These are phyloP conservation scores for Ursus arctos DNA, from an alignment of 2,113 vertebrate genomes.

Conservation along the genomic window DNA sequence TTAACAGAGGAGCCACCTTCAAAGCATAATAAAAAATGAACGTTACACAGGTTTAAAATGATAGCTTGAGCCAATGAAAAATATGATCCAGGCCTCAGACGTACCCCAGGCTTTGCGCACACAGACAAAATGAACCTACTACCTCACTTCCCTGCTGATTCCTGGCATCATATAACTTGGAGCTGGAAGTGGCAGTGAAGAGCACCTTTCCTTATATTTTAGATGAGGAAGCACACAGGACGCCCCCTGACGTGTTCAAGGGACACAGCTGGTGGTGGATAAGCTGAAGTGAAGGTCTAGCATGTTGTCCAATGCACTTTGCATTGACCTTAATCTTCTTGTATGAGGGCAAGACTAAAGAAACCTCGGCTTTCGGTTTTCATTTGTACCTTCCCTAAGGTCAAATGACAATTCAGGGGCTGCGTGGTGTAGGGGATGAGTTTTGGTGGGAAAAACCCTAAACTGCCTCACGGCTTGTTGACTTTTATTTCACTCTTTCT, in stretches of 20 bases:
- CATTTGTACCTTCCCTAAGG: background rate
- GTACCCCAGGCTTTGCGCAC: background rate
- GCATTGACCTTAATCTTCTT: background rate
- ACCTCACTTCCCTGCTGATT: background rate
- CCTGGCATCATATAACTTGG: background rate
- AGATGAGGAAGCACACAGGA: background rate
- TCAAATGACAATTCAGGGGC: background rate
- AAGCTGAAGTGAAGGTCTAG: background rate
- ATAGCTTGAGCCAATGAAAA: background rate
- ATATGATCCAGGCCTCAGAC: background rate
- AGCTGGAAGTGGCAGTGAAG: background rate
- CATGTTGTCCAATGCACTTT: background rate
- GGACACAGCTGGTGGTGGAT: background rate
- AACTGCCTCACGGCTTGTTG: background rate
- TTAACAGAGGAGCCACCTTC: conserved; percentile 15
- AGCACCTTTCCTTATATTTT: background rate
- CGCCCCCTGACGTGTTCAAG: background rate
- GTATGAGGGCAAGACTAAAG: background rate
- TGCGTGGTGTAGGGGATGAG: background rate
- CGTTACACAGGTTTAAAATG: background rate
- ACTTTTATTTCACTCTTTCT: conserved; percentile 20
- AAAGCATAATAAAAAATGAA: background rate
- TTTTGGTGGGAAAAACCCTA: background rate
- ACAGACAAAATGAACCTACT: background rate
- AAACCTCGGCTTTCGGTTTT: background rate